phyloP scores from a whole-genome alignment of 2,797 vertebrate species.

The Sarcoramphus papa region DNA sequence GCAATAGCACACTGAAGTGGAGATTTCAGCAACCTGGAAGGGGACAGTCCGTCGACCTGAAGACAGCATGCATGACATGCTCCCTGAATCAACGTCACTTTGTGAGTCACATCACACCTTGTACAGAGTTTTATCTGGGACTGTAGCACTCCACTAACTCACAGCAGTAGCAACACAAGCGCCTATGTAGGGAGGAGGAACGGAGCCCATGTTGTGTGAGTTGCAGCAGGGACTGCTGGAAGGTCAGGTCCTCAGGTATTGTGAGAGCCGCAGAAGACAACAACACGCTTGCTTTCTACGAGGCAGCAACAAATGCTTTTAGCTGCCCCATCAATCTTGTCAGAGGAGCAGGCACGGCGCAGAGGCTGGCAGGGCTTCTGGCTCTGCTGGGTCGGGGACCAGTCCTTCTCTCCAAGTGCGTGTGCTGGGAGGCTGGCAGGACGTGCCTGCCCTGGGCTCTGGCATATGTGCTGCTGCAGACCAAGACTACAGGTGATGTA shows the following conservation, averaged over 20 bases:
- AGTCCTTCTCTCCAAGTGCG: background rate
- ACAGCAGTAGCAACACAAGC: background rate
- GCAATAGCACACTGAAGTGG: background rate
- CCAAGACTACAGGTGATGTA: too few species aligned
- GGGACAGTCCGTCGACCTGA: background rate
- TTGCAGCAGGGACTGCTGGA: background rate
- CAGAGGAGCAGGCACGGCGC: rapidly evolving
- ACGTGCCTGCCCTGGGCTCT: background rate
- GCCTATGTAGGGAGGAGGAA: background rate
- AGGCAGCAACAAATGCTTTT: background rate
- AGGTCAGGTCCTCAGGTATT: background rate
- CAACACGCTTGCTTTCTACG: background rate
- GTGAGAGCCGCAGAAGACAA: background rate
- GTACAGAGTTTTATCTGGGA: background rate
- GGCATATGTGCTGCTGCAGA: background rate
- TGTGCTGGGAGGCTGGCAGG: background rate
- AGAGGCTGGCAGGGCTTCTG: background rate
- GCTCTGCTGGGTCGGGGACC: background rate
- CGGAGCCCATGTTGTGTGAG: background rate
- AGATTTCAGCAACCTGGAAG: background rate
- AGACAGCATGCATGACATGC: background rate
- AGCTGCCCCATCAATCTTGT: background rate
- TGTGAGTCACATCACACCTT: background rate
- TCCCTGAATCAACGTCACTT: background rate
- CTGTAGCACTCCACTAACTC: background rate